Evolutionary conservation across 2,113 vertebrate genomes (phyloP).

Genomic region (Silurus glanis): DNA sequence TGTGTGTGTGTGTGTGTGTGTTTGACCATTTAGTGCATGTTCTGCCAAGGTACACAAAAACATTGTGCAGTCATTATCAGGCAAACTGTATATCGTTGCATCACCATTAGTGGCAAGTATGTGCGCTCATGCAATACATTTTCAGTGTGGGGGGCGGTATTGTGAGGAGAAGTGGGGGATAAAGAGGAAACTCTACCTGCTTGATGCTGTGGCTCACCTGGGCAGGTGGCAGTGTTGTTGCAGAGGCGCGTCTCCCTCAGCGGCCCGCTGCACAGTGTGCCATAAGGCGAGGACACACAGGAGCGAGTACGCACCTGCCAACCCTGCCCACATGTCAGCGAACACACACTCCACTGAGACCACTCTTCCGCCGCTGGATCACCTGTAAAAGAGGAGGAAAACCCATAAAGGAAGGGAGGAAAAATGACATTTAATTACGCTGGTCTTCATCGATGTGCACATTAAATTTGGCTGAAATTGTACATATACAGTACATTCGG

Average conservation of each 20-base stretch:
- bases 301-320: conserved; percentile 95
- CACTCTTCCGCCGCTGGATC: conserved; percentile 96
- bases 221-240: conserved; percentile 94
- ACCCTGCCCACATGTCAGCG: conserved; percentile 94
- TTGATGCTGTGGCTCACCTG: conserved; percentile 76
- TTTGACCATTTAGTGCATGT: background rate
- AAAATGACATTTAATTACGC: background rate
- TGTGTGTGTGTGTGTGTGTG: conserved; percentile 16
- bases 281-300: conserved; percentile 95
- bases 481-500: too few relatives aligned
- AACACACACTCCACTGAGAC: conserved; percentile 98
- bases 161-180: background rate
- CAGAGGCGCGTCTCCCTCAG: conserved; percentile 91
- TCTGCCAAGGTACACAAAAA: background rate
- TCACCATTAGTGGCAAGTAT: background rate
- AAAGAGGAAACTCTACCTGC: conserved; percentile 64
- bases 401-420: background rate
- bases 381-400: conserved; percentile 72
- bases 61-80: background rate
- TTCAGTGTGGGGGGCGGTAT: background rate
- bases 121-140: conserved; percentile 3
- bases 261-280: conserved; percentile 94
- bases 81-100: background rate
- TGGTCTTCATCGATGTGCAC: background rate
- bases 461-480: too few relatives aligned